Conservation (phyloP, 2,797 vertebrate genomes). For the Hyperoplus lanceolatus region DNA sequence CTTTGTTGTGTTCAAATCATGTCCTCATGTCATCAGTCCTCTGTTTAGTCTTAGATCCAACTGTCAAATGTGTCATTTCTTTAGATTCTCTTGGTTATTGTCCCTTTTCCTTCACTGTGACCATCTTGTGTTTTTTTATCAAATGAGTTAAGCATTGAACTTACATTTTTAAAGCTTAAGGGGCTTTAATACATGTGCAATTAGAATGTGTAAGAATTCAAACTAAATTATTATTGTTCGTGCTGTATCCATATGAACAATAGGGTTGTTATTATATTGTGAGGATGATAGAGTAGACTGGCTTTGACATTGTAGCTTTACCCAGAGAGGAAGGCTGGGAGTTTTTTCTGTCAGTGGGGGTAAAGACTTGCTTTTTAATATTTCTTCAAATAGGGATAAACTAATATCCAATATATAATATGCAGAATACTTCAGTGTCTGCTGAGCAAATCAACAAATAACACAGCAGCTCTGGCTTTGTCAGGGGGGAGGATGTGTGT, state of each 20-base stretch:
- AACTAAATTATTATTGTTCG: no score
- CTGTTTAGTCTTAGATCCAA: constrained; percentile 22
- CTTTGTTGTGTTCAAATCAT: constrained; percentile 12
- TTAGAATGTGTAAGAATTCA: no score
- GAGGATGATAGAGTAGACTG: not conserved
- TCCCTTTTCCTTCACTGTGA: not conserved
- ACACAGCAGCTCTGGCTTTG: not conserved
- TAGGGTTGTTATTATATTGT: not conserved
- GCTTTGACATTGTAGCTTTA: constrained; percentile 6
- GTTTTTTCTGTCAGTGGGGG: not conserved
- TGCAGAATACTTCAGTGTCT: constrained; percentile 5
- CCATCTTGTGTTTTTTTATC: not conserved
- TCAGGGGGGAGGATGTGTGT: not conserved
- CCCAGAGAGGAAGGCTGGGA: not conserved
- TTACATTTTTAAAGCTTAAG: not conserved
- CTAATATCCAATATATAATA: not conserved
- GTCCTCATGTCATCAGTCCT: constrained; percentile 12
- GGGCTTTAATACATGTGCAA: no score
- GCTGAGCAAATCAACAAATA: constrained; percentile 9
- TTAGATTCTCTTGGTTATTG: constrained; percentile 2
- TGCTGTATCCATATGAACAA: not conserved
- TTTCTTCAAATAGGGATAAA: constrained; percentile 16
- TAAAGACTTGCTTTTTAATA: constrained; percentile 1
- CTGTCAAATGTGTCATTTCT: constrained; percentile 13
- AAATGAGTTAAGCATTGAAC: not conserved